Base-by-base conservation (phyloP, 2,113 vertebrate species). In the Albula glossodonta region DNA sequence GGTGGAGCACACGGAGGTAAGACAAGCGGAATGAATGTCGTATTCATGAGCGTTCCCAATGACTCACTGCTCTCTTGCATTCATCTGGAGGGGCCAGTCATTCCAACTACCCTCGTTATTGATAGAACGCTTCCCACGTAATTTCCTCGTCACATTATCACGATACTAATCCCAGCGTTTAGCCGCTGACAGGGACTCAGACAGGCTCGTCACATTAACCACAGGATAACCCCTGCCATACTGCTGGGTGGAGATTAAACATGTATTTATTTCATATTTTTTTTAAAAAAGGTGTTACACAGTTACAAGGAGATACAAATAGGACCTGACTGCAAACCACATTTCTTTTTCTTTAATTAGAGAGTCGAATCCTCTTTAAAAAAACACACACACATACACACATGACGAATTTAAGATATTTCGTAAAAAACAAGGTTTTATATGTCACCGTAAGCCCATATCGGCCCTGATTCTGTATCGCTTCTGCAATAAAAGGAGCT, bases 171-270 rank as follows among this genome's bases (percentile, higher is more conserved):
- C 92, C 91, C 9, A 86, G 91, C 90, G 90, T 93, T 94, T 94
- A 94, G 94, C 92, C 93, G 93, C 90, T 90, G 78, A 87, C 92
- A 93, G 94, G 94, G 94, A 94, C 92, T 88, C 88, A 93, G 92
- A 94, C 94, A 94, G 93, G 93, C 91, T 92, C 94, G 94, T 95
- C 94, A 94, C 94, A 95, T 95, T 94, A 95, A 94, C 94, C 94
- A 94, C 89, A 87, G 91, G 90, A 93, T 95, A 95, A 95, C 95
- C 94, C 93, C 91, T 8, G 83, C 81, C 82, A 87, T 83, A 77
- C 13, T 57, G 82, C 13, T 57, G 82, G 88, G 83, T 63, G 85
- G 83, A 82, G 52, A 19, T 85, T 51, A 86, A 82, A 83, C 79
- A 80, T 66, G 50, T 78, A 41, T 77, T 22, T 57, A 57, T 80